These are phyloP conservation scores for Crioceris asparagi DNA, from an alignment of 2,888 invertebrate species.

Conservation along the genomic window DNA sequence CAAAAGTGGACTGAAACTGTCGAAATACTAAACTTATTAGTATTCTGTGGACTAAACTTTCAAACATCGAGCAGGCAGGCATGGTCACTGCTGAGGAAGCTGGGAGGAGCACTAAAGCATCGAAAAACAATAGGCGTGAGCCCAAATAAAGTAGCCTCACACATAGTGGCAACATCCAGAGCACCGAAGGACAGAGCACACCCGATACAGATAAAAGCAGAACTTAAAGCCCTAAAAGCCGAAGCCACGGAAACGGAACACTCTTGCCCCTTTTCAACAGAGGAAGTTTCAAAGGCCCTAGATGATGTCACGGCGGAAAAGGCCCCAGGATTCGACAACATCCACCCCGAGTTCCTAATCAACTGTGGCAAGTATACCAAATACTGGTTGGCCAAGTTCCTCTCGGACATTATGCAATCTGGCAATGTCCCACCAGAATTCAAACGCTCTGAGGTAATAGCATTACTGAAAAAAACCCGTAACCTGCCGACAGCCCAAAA, in stretches of 20 bases:
- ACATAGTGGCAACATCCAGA: constrained; percentile 11
- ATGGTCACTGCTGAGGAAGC: constrained; percentile 6
- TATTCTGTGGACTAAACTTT: constrained; percentile 5
- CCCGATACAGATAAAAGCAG: constrained; percentile 9
- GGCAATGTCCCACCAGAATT: constrained; percentile 3
- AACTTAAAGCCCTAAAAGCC: constrained; percentile 6
- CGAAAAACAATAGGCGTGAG: not conserved
- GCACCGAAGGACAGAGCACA: constrained; percentile 8
- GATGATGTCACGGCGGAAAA: not conserved
- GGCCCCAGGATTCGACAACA: constrained; percentile 4
- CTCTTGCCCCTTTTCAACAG: not conserved
- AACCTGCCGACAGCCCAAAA: constrained; percentile 4
- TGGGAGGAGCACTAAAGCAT: not conserved
- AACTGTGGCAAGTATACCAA: constrained; percentile 6
- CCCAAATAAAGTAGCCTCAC: constrained; percentile 2
- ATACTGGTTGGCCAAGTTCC: constrained; percentile 5
- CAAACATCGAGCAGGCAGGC: constrained; percentile 7
- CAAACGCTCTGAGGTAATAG: constrained; percentile 8
- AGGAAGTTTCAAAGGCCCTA: not conserved
- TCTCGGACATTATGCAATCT: constrained; percentile 5
- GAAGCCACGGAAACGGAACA: not conserved
- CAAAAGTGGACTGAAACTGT: constrained; percentile 6
- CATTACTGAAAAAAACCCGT: constrained; percentile 10
- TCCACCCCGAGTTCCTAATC: constrained; percentile 9
- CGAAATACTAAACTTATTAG: no score